Conservation (phyloP, 2,797 vertebrate genomes). For the Pipistrellus pipistrellus region DNA sequence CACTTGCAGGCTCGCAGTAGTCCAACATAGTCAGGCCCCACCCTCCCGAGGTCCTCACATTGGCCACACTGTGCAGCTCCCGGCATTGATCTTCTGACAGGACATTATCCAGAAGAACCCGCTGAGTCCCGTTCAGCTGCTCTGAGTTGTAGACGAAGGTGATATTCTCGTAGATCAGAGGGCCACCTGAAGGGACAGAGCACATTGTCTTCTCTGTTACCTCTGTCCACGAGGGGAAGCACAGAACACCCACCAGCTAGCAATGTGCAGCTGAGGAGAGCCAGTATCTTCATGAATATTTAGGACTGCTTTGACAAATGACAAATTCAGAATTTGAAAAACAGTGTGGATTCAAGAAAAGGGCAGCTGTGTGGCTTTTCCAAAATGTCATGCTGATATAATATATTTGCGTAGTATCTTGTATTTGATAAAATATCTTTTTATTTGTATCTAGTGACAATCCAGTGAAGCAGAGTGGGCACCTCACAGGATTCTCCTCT, state of each 20-base stretch:
- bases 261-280: neutral
- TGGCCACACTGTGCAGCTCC: slow-evolving; percentile 94
- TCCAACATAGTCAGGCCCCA: fast-evolving
- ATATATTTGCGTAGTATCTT: neutral
- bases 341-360: neutral
- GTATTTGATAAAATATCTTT: neutral
- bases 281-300: neutral
- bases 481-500: neutral
- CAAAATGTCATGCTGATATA: neutral
- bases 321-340: neutral
- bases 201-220: neutral
- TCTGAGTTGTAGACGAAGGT: slow-evolving; percentile 94
- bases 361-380: neutral
- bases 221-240: neutral
- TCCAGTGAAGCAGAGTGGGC: neutral
- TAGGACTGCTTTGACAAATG: neutral
- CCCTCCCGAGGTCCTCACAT: slow-evolving; percentile 87
- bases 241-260: neutral
- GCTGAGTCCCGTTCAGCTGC: slow-evolving; percentile 95
- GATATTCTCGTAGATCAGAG: slow-evolving; percentile 92
- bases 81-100: slow-evolving; percentile 94
- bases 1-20: neutral
- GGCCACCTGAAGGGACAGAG: slow-evolving; percentile 91
- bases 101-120: slow-evolving; percentile 95
- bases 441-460: neutral